Evolutionary conservation across 2,888 invertebrate genomes (phyloP).

Genomic region (Capitulum mitella): DNA sequence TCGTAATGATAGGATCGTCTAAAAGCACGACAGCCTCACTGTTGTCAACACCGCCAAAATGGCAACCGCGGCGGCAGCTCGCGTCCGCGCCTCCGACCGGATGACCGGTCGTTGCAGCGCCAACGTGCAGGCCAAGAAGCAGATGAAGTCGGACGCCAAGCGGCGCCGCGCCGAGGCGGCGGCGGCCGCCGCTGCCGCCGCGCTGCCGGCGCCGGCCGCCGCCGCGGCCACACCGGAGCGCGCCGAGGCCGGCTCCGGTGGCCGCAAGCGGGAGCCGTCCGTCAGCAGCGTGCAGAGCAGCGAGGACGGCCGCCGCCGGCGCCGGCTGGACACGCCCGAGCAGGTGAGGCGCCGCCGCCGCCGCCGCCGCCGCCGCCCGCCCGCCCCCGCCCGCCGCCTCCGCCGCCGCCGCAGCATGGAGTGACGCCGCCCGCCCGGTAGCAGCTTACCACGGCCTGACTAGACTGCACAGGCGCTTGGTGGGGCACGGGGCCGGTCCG

Average conservation of each 20-base stretch:
- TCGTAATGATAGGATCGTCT: no score
- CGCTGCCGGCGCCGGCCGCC: not conserved
- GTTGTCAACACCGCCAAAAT: not conserved
- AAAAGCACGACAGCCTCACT: no score
- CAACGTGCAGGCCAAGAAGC: slow-evolving; percentile 25
- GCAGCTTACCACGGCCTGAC: not conserved
- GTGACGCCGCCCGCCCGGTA: not conserved
- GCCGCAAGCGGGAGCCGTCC: slow-evolving; percentile 18
- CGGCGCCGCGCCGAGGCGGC: not conserved
- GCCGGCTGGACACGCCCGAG: slow-evolving; percentile 7
- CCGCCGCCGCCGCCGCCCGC: slow-evolving; percentile 27
- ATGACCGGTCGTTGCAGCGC: not conserved
- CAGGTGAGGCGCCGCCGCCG: not conserved
- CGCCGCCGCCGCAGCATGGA: not conserved
- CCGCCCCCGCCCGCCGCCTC: slow-evolving; percentile 29
- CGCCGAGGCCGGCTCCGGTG: not conserved
- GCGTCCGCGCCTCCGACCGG: no score
- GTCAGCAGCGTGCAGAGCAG: slow-evolving; percentile 20
- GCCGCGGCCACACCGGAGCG: not conserved
- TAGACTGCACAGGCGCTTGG: no score
- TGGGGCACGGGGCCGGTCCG: no score
- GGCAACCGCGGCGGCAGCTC: no score
- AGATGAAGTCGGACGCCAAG: slow-evolving; percentile 18
- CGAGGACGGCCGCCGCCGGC: not conserved
- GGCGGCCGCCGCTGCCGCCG: not conserved